phyloP scores from a whole-genome alignment of 2,797 vertebrate species.

The Euphonia xanthogaster region DNA sequence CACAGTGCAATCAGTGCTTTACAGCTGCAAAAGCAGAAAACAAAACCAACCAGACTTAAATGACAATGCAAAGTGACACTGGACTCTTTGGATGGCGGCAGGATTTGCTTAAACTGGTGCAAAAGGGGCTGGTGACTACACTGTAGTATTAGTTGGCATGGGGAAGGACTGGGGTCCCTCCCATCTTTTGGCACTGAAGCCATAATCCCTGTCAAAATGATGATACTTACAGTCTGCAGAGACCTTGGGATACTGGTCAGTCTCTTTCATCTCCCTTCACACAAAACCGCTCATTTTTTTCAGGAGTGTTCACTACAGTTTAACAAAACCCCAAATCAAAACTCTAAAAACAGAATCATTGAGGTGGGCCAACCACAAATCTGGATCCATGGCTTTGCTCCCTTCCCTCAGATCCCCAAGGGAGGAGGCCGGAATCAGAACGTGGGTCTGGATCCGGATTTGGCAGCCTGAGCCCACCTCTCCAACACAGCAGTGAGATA shows the following conservation, averaged over 20 bases:
- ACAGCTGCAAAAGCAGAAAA: conserved; percentile 7
- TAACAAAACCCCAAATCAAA: conserved; percentile 20
- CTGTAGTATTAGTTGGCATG: neutral
- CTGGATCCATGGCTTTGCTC: neutral
- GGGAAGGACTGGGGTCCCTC: neutral
- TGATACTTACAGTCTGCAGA: neutral
- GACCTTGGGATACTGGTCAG: neutral
- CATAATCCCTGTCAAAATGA: neutral
- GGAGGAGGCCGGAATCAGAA: neutral
- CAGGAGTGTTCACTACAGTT: neutral
- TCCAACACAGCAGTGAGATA: conserved; percentile 66
- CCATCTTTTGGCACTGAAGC: conserved; percentile 13
- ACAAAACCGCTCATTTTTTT: neutral
- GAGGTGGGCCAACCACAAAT: neutral
- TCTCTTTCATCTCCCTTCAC: neutral
- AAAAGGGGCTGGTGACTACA: conserved; percentile 25
- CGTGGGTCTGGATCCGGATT: neutral
- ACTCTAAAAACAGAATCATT: conserved; percentile 3
- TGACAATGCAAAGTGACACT: neutral
- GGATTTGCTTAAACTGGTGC: conserved; percentile 36
- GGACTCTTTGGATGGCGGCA: conserved; percentile 39
- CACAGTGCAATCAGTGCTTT: conserved; percentile 49
- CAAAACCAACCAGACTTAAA: neutral
- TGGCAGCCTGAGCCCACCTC: neutral
- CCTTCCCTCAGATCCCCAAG: neutral